These are phyloP conservation scores for Seira musarum DNA, from an alignment of 2,888 invertebrate genomes.

Conservation along the genomic window DNA sequence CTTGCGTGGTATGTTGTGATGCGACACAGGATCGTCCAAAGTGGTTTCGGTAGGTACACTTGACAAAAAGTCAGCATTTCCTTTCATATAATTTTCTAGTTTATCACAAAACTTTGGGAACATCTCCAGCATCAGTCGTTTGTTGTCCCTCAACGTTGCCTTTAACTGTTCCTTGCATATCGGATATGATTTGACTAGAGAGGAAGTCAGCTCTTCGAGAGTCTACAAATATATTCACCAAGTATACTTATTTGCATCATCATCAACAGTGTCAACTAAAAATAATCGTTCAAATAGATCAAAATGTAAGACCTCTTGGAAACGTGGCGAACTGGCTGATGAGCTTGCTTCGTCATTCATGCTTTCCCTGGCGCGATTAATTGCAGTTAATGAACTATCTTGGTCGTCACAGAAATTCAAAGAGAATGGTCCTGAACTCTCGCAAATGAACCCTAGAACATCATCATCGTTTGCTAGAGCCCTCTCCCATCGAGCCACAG, in stretches of 20 bases:
- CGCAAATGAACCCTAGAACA: too few relatives aligned
- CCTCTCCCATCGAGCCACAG: not conserved
- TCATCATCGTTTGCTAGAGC: not conserved
- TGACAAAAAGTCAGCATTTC: not conserved
- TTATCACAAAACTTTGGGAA: conserved; percentile 32
- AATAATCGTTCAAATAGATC: not conserved
- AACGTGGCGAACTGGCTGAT: conserved; percentile 1
- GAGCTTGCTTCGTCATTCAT: not conserved
- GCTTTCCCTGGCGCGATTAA: too few relatives aligned
- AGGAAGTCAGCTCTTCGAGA: conserved; percentile 39
- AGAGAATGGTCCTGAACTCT: too few relatives aligned
- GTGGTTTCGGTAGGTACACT: not conserved
- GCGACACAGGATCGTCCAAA: not conserved
- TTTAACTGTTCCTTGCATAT: conserved; percentile 22
- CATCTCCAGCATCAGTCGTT: conserved; percentile 37
- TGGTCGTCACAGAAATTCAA: too few relatives aligned
- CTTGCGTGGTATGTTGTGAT: not conserved
- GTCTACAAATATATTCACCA: conserved; percentile 21
- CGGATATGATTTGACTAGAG: conserved; percentile 41
- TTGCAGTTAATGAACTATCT: too few relatives aligned
- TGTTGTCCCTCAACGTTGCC: conserved; percentile 24
- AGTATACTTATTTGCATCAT: too few relatives aligned
- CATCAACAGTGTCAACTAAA: too few relatives aligned
- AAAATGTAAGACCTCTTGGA: not conserved
- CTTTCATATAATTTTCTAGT: not conserved